Evolutionary conservation across 2,113 vertebrate genomes (phyloP).

Genomic region (Mastomys coucha): DNA sequence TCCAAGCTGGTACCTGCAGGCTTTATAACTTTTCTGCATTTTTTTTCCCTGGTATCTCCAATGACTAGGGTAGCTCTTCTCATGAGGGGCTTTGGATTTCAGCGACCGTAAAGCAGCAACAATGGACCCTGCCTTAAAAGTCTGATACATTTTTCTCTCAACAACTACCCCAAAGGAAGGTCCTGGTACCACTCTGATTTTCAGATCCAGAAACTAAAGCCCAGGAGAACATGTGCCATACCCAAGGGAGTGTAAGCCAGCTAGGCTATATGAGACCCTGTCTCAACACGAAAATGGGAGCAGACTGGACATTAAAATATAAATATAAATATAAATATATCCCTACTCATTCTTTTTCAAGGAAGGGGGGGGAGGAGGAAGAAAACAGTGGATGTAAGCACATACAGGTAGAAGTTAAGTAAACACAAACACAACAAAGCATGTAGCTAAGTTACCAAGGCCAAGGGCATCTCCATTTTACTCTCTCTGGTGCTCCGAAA

Average conservation of each 20-base stretch:
- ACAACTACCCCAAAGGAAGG: not conserved
- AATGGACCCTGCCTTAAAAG: not conserved
- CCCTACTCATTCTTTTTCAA: not conserved
- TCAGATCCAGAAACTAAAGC: not conserved
- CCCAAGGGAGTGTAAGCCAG: not conserved
- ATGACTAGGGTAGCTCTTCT: not conserved
- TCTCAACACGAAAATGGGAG: not conserved
- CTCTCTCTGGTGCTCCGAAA: conserved; percentile 15
- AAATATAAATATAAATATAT: not conserved
- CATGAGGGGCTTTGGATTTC: not conserved
- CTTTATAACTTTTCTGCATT: not conserved
- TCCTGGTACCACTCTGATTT: not conserved
- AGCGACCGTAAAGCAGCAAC: not conserved
- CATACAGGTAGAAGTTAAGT: not conserved
- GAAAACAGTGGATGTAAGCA: not conserved
- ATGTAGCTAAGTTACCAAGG: not conserved
- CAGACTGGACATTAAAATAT: not conserved
- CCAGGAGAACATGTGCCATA: not conserved
- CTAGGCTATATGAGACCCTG: not conserved
- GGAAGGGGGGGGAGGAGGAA: not conserved
- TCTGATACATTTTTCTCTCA: conserved; percentile 1
- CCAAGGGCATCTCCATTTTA: not conserved
- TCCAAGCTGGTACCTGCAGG: not conserved
- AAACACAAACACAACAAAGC: not conserved
- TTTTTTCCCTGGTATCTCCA: not conserved